Evolutionary conservation across 2,113 vertebrate species (phyloP).

Genomic region (Podilymbus podiceps): DNA sequence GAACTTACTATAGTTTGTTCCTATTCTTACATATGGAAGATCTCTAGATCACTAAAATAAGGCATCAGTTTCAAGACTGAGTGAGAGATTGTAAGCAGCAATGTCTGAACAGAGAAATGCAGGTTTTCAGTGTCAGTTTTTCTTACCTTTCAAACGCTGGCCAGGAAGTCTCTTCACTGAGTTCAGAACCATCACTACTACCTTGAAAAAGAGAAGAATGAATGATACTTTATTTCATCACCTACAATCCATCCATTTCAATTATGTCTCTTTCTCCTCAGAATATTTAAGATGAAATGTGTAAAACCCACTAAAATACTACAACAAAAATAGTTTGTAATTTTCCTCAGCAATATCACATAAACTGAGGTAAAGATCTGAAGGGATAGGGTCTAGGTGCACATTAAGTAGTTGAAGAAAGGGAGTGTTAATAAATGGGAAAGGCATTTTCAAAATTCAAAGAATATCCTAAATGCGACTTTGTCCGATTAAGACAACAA

Average conservation of each 20-base stretch:
- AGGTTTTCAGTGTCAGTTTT: background rate
- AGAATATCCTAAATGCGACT: background rate
- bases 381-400: background rate
- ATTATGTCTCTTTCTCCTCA: background rate
- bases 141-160: constrained; percentile 97
- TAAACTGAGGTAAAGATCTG: background rate
- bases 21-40: background rate
- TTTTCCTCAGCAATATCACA: background rate
- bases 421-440: background rate
- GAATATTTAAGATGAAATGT: background rate
- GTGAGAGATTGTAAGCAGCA: background rate
- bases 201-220: constrained; percentile 74
- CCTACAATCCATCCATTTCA: background rate
- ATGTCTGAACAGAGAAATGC: background rate
- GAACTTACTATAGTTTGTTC: background rate
- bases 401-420: background rate
- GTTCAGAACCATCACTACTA: constrained; percentile 97
- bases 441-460: background rate
- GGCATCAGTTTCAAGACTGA: background rate
- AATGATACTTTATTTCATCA: background rate
- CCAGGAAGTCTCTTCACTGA: constrained; percentile 98
- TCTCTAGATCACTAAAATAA: background rate
- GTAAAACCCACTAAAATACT: background rate
- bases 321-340: background rate
- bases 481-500: background rate